Base-by-base conservation (phyloP, 2,113 vertebrate species). In the Macrotus californicus region DNA sequence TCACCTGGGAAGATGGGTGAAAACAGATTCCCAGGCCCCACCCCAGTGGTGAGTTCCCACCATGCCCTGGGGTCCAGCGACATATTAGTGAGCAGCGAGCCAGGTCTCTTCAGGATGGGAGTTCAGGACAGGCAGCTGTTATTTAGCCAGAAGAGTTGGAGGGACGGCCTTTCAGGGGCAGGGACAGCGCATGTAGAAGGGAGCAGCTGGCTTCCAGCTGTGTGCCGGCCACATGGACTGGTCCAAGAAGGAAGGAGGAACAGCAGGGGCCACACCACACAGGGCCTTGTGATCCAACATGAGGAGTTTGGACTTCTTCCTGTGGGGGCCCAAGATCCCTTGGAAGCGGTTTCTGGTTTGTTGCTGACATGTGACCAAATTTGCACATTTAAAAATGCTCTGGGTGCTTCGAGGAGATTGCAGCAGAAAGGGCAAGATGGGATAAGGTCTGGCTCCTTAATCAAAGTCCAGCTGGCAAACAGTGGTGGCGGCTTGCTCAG, bases 161-260 rank as follows among this genome's bases (percentile, higher is more conserved):
- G 70, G 56, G 39, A 29, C 36, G 64, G 29, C 36, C 46, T 56
- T 22, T 59, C 31, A 0, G 66, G 43, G 16, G 1, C 54, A 9
- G n/a, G 34, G 41, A 54, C 39, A 22, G n/a, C 0, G 1, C 0
- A 3, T 12, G 29, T 14, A 18, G n/a, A 31, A 36, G 73, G 67
- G 43, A 85, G 34, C 39, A 0, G n/a, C 61, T 6, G 13, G 12
- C 1, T 11, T 4, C 56, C 13, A 16, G 19, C 36, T 1, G 4
- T 3, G 54, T 3, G 3, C 48, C 10, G 8, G 41, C 52, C 48
- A 13, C 6, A 0, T 11, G 13, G 1, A 2, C 36, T 36, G 15
- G 76, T n/a, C 52, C 11, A 19, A 43, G 31, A 14, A 1, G 9
- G 10, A 22, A 13, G 1, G 43, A 56, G n/a, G 7, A 0, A 1